phyloP scores from a whole-genome alignment of 2,888 invertebrate genomes.

The Agriotes lineatus region DNA sequence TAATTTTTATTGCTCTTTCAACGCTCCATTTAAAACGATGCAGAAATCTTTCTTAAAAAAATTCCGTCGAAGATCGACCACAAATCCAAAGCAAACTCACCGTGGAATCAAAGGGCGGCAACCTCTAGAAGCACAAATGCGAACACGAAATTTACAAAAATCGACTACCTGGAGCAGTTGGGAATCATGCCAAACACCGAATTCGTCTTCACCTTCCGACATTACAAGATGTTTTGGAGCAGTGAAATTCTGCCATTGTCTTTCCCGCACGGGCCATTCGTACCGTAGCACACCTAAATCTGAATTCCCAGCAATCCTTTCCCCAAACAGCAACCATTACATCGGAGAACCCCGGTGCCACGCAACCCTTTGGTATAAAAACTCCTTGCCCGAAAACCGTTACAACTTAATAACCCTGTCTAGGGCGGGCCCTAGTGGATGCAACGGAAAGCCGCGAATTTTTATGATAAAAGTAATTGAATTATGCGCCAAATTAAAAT shows the following conservation, averaged over 20 bases:
- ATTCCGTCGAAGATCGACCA: too few species aligned
- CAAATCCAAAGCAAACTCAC: too few species aligned
- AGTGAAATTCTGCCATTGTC: neutral
- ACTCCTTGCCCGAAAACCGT: slow-evolving; percentile 12
- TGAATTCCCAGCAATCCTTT: neutral
- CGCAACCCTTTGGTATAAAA: slow-evolving; percentile 15
- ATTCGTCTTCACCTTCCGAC: too few species aligned
- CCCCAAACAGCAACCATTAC: neutral
- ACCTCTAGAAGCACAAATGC: too few species aligned
- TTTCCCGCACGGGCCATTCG: neutral
- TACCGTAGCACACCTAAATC: slow-evolving; percentile 15
- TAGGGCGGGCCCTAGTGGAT: slow-evolving; percentile 8
- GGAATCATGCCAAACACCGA: too few species aligned
- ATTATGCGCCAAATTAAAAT: slow-evolving; percentile 39
- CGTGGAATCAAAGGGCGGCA: too few species aligned
- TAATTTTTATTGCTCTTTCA: neutral
- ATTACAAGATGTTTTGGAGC: too few species aligned
- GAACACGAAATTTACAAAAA: too few species aligned
- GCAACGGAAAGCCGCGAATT: slow-evolving; percentile 20
- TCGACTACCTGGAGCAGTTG: too few species aligned
- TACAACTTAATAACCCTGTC: slow-evolving; percentile 16
- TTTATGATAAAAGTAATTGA: slow-evolving; percentile 30
- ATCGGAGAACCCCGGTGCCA: neutral
- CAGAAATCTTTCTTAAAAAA: too few species aligned
- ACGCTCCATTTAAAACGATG: neutral